phyloP scores from a whole-genome alignment of 2,113 vertebrate genomes.

The Tenebrosternarchus preto region DNA sequence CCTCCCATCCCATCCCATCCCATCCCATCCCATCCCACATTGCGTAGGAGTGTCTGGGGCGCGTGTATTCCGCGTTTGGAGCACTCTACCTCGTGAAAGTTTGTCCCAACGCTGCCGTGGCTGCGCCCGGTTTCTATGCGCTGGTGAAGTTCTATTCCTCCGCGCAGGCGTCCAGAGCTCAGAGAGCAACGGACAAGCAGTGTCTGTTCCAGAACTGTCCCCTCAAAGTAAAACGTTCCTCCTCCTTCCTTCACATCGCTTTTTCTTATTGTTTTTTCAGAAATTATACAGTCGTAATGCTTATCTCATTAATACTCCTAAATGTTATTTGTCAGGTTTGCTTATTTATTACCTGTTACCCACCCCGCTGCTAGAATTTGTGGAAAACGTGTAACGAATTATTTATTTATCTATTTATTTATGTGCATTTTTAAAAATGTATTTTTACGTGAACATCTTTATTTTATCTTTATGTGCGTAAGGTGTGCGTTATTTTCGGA shows the following conservation, averaged over 20 bases:
- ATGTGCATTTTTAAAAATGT: no score
- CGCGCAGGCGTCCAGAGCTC: conserved; percentile 73
- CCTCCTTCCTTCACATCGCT: not conserved
- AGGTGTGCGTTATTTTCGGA: no score
- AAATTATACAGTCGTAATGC: no score
- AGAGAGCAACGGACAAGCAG: conserved; percentile 61
- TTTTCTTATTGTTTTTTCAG: not conserved
- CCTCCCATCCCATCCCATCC: no score
- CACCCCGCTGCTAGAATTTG: no score
- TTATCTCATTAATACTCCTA: no score
- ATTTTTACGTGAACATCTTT: no score
- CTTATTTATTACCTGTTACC: not conserved
- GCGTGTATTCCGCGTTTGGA: conserved; percentile 75
- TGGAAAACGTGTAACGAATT: no score
- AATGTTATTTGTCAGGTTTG: no score
- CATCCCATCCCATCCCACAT: no score
- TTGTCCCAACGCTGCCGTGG: conserved; percentile 64
- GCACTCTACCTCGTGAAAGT: conserved; percentile 77
- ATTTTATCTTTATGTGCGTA: no score
- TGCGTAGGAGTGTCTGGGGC: conserved; percentile 64
- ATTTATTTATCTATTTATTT: no score
- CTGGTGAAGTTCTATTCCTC: conserved; percentile 79
- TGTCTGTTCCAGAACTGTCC: conserved; percentile 73
- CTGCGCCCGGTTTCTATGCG: conserved; percentile 72
- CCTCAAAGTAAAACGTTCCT: conserved; percentile 70